Evolutionary conservation across 2,113 vertebrate species (phyloP).

Genomic region (Alethe diademata): DNA sequence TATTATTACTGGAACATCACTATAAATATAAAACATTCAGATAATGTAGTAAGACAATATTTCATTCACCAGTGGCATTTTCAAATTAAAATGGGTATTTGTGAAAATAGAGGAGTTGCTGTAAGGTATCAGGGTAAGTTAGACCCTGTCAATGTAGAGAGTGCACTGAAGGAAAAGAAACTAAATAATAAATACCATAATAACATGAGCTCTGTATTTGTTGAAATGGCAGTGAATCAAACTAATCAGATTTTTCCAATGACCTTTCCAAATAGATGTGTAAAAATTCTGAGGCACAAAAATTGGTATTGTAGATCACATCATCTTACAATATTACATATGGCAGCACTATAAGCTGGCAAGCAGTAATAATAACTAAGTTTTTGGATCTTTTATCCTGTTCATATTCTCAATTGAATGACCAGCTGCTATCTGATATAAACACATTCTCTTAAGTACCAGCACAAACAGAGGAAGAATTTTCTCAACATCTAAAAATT

Average conservation of each 20-base stretch:
- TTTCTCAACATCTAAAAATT: constrained; percentile 26
- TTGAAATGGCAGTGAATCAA: constrained; percentile 33
- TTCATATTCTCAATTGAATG: background rate
- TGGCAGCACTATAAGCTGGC: background rate
- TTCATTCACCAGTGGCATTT: background rate
- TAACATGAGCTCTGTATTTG: background rate
- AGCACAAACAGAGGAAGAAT: background rate
- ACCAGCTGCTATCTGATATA: background rate
- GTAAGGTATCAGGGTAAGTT: background rate
- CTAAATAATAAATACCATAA: background rate
- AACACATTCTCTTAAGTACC: background rate
- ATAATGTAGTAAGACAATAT: background rate
- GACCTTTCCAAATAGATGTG: constrained; percentile 21
- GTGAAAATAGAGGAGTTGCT: background rate
- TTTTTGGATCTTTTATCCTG: background rate
- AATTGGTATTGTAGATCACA: background rate
- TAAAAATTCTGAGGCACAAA: constrained; percentile 29
- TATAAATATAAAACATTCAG: background rate
- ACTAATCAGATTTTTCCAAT: constrained; percentile 13
- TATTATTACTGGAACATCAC: background rate
- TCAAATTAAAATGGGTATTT: background rate
- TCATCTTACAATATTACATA: constrained; percentile 3
- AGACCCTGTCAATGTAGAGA: background rate
- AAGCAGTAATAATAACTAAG: background rate
- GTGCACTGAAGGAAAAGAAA: background rate